A percentile compares a stretch with the other conserved stretches of the same genome.
Conservation (phyloP, 2,888 invertebrate species). For the Aplocera efformata region DNA sequence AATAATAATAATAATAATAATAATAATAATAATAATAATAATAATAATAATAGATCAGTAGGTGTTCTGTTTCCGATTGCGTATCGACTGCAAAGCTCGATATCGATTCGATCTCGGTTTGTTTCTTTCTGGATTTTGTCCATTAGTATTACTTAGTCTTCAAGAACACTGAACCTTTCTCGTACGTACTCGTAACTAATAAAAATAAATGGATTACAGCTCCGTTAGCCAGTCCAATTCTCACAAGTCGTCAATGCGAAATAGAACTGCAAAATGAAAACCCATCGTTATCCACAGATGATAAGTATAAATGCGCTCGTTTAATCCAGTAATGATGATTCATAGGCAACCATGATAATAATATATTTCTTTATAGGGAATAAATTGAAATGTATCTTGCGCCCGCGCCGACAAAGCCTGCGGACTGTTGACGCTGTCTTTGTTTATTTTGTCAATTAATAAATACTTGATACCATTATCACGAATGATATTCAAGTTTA, state of each 20-base stretch:
- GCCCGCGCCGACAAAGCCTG: constrained; percentile 39
- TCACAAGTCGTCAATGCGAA: constrained; percentile 11
- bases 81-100: too few relatives aligned
- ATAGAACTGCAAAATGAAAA: constrained; percentile 11
- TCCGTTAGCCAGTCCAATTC: neutral
- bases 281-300: constrained; percentile 20
- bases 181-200: too few relatives aligned
- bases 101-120: too few relatives aligned
- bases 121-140: too few relatives aligned
- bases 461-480: constrained; percentile 18
- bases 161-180: too few relatives aligned
- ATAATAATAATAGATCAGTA: too few relatives aligned
- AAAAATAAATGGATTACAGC: too few relatives aligned
- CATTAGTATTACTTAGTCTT: too few relatives aligned
- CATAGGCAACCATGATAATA: constrained; percentile 28
- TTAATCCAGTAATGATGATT: constrained; percentile 37
- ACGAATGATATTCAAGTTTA: constrained; percentile 15
- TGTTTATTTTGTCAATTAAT: constrained; percentile 45
- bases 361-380: constrained; percentile 35
- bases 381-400: constrained; percentile 38
- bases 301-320: constrained; percentile 24
- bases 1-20: too few relatives aligned
- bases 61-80: too few relatives aligned
- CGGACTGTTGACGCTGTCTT: constrained; percentile 33
- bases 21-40: too few relatives aligned